phyloP scores from a whole-genome alignment of 2,113 vertebrate genomes.

The Sceloporus undulatus region DNA sequence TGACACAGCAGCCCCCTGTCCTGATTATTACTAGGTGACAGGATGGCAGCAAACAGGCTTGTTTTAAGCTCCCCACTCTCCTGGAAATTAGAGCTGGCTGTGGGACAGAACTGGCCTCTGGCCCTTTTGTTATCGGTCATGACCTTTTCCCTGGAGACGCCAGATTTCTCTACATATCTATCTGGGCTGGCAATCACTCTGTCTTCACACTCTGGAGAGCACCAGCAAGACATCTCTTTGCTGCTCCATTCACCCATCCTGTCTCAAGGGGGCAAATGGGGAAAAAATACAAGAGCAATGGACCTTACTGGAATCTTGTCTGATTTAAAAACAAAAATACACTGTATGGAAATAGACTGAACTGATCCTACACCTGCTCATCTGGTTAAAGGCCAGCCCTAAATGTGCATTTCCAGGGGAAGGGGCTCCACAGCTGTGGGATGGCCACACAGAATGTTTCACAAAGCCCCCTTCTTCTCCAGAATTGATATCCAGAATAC shows the following conservation, averaged over 20 bases:
- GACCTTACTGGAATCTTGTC: not conserved
- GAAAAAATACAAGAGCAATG: not conserved
- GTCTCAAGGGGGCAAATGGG: no score
- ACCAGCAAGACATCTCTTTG: not conserved
- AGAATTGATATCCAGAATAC: not conserved
- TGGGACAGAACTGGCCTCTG: conserved; percentile 8
- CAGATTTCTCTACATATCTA: conserved; percentile 16
- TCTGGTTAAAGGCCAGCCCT: not conserved
- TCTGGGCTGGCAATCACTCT: not conserved
- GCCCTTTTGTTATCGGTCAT: conserved; percentile 37
- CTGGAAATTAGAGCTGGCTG: conserved; percentile 8
- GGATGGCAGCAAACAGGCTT: not conserved
- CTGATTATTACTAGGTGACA: conserved; percentile 19
- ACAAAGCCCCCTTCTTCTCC: not conserved
- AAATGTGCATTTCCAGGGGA: not conserved
- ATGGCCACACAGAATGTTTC: not conserved
- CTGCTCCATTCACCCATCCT: not conserved
- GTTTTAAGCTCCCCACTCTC: not conserved
- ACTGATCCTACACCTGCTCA: not conserved
- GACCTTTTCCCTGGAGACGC: conserved; percentile 12
- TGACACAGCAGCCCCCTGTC: not conserved
- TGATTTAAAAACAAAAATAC: not conserved
- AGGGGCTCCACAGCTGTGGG: not conserved
- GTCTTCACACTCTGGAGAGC: not conserved
- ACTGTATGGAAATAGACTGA: not conserved